Percentiles rank a stretch among this genome's conserved stretches.
These are phyloP conservation scores for Nerophis lumbriciformis DNA, from an alignment of 2,113 vertebrate species.

Conservation along the genomic window DNA sequence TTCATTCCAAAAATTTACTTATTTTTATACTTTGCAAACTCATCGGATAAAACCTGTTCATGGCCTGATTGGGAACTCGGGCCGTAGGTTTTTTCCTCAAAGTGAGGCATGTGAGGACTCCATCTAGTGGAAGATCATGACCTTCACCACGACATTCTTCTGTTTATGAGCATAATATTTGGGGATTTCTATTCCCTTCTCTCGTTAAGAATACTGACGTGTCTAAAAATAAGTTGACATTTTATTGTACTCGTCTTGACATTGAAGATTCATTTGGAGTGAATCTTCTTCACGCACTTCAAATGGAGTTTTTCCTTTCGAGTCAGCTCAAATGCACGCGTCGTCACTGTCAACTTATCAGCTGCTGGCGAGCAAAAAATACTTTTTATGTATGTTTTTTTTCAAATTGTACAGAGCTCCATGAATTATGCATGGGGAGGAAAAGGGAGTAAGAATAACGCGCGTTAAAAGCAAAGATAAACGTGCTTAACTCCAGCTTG, in stretches of 20 bases:
- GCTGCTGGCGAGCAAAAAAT: conserved; percentile 28
- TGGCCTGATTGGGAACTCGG: too few species aligned
- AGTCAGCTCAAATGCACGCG: conserved; percentile 19
- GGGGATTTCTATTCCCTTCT: background rate
- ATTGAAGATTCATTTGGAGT: conserved; percentile 7
- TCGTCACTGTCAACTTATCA: conserved; percentile 19
- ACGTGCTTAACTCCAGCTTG: conserved; percentile 54
- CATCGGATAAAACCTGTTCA: too few species aligned
- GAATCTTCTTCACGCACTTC: conserved; percentile 19
- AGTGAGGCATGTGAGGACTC: too few species aligned
- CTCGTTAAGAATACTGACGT: background rate
- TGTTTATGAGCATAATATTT: background rate
- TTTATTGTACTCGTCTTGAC: background rate
- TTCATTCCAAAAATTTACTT: too few species aligned
- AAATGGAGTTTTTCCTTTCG: conserved; percentile 13
- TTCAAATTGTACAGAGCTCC: conserved; percentile 32
- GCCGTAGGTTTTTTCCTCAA: too few species aligned
- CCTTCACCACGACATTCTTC: background rate
- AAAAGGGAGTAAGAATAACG: conserved; percentile 48
- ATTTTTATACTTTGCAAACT: too few species aligned
- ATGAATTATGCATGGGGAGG: conserved; percentile 63
- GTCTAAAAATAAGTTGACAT: conserved; percentile 1
- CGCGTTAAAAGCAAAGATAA: conserved; percentile 45
- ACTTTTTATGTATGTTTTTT: conserved; percentile 31
- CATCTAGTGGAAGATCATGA: background rate